A percentile compares a stretch with the other conserved stretches of the same genome.
Evolutionary conservation across 2,113 vertebrate species (phyloP).

Genomic region (Ginglymostoma cirratum): DNA sequence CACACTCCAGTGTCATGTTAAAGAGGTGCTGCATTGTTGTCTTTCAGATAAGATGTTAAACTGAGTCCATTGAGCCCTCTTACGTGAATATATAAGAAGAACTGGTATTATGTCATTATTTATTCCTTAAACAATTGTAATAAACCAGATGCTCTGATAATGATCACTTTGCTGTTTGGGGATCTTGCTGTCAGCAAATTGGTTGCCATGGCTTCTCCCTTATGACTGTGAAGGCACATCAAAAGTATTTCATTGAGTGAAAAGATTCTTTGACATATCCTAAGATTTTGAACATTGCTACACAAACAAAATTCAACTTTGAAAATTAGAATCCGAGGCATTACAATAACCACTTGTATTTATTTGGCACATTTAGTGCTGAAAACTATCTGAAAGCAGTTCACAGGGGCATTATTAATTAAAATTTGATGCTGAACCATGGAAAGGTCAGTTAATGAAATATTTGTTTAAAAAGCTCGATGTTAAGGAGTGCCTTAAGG

Average conservation of each 20-base stretch:
- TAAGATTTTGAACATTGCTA: not conserved
- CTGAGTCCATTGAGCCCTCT: not conserved
- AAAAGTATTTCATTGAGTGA: not conserved
- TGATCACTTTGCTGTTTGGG: not conserved
- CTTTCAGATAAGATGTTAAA: not conserved
- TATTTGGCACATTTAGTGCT: too few species aligned
- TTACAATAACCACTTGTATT: too few species aligned
- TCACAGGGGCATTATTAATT: too few species aligned
- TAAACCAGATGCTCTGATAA: not conserved
- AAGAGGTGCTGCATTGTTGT: not conserved
- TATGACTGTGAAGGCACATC: not conserved
- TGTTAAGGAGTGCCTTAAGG: too few species aligned
- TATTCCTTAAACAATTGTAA: not conserved
- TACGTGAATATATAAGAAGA: not conserved
- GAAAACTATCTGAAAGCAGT: too few species aligned
- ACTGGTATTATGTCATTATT: not conserved
- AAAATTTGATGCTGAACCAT: too few species aligned
- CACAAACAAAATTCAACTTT: not conserved
- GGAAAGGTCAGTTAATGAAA: too few species aligned
- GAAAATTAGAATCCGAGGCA: not conserved
- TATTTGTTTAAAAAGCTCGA: too few species aligned
- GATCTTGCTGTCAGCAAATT: not conserved
- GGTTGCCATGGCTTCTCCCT: not conserved
- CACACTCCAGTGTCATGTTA: not conserved
- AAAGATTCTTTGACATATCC: not conserved